Evolutionary conservation across 2,797 vertebrate species (phyloP), one percentile per base, ranked within the genome.

Genomic region (Harpagifer antarcticus): DNA sequence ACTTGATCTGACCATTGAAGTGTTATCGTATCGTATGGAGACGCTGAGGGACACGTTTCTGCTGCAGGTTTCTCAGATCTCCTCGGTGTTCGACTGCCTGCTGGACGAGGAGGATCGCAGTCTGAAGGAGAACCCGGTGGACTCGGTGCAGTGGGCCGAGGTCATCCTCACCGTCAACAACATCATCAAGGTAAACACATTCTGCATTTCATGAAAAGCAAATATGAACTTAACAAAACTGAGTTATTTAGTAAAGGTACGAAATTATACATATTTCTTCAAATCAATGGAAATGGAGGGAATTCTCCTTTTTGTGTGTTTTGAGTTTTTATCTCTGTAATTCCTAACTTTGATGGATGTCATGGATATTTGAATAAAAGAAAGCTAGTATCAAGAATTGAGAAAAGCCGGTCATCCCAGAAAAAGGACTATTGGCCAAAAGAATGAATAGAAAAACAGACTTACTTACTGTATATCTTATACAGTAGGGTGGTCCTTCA

Each of bases 21-120:
- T 1, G 4, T 27, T 1, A 5, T 27, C 27, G 23, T 27, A 27
- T 27, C 23, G 27, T 5, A 5, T 27, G 27, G 27, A 27, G 15
- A 0, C 9, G 72, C 4, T 1, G 17, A 3, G 3, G 1, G 40
- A 3, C 61, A 64, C 10, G 2, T 43, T 17, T 15, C 17, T 15
- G 3, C 3, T 15, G 11, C 83, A 99, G 98, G 97, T 99, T 43
- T 99, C 97, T 16, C 96, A 96, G 85, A 95, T 99, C 84, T 97
- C 97, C 71, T 93, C 93, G 0, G 94, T 98, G 89, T 97, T 97
- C 6, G 97, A 98, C 59, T 97, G 96, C 65, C 92, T 99, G 62
- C 88, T 99, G 74, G 97, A 98, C 64, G 96, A 97, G 4, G 97
- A 99, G 85, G 97, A 98, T 70, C 94, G 94, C 45, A 92, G 93